Conservation (phyloP, 1,140 invertebrate genomes). For the Neodiprion pinetum region DNA sequence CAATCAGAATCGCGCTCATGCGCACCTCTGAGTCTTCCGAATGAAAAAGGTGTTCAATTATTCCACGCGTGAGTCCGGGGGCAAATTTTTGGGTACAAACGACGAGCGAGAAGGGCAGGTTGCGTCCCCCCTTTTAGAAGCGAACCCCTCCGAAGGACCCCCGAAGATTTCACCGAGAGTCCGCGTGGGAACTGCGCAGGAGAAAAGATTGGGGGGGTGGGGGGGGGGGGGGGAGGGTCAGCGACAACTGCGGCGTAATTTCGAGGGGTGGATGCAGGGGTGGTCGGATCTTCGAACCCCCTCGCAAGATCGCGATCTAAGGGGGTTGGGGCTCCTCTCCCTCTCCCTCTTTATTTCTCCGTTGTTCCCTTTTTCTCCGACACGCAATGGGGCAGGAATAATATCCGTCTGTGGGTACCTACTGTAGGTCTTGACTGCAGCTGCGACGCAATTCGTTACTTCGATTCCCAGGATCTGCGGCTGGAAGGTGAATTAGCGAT, state of each 20-base stretch:
- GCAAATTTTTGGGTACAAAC: too few species aligned
- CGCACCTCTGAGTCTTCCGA: too few species aligned
- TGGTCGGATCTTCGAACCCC: neutral
- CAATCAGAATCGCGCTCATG: too few species aligned
- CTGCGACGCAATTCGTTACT: conserved; percentile 3
- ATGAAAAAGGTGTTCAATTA: too few species aligned
- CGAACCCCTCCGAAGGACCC: neutral
- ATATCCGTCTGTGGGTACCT: neutral
- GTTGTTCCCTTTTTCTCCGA: too few species aligned
- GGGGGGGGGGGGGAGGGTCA: neutral
- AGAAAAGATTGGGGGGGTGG: neutral
- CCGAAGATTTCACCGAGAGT: neutral
- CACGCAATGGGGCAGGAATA: neutral
- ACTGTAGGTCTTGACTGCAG: neutral
- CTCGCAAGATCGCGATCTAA: neutral
- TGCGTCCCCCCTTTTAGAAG: neutral
- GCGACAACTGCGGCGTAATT: conserved; percentile 3
- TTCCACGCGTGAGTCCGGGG: too few species aligned
- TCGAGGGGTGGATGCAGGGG: neutral
- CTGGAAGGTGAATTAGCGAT: too few species aligned
- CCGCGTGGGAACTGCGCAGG: neutral
- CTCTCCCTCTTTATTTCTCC: too few species aligned
- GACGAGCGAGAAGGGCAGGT: too few species aligned
- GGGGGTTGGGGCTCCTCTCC: neutral
- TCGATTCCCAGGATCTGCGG: neutral